Evolutionary conservation across 2,888 invertebrate species (phyloP), one percentile per base, ranked within the genome.

Genomic region (Morpho achilles): DNA sequence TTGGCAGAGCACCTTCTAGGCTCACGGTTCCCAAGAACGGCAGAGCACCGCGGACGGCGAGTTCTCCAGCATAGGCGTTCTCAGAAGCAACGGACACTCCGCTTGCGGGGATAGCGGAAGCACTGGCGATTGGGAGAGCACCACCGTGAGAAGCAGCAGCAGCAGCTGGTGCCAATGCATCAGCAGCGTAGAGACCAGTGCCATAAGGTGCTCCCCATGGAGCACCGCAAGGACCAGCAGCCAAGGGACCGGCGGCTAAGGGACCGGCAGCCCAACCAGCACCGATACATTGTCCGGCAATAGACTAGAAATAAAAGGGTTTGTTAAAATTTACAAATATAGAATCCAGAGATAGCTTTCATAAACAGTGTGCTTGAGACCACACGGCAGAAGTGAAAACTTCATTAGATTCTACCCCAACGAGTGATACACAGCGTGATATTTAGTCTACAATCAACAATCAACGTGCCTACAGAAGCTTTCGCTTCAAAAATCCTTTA

Each of bases 11-110:
- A 32, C 32, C 32, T 3, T 32, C 32, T 32, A 32, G 32, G 32
- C 32, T 32, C 32, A 32, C 32, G 5, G 32, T 32, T 32, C 32
- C 32, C 32, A 32, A 32, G 32, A 32, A 32, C 32, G 32, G 32
- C 32, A 32, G 32, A 32, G 32, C 32, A 32, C 32, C 32, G 5
- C 32, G 32, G 32, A 32, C 32, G 32, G 32, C 32, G 32, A 32
- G 32, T 32, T 32, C 32, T 32, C 32, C 32, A 5, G 32, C 32
- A 54, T 47, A 44, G 40, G 44, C 64, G 55, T 76, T 79, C 44
- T 76, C 74, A 50, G 77, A 74, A 8, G 69, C 44, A 1, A 73
- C 63, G 8, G 67, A 59, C 6, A 75, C 59, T 54, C 73, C 73
- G 46, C 47, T 63, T 22, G 69, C 69, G 7, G 69, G 62, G 40